Evolutionary conservation across 1,140 invertebrate species (phyloP), one percentile per base, ranked within the genome.

Genomic region (Cheumatopsyche charites): DNA sequence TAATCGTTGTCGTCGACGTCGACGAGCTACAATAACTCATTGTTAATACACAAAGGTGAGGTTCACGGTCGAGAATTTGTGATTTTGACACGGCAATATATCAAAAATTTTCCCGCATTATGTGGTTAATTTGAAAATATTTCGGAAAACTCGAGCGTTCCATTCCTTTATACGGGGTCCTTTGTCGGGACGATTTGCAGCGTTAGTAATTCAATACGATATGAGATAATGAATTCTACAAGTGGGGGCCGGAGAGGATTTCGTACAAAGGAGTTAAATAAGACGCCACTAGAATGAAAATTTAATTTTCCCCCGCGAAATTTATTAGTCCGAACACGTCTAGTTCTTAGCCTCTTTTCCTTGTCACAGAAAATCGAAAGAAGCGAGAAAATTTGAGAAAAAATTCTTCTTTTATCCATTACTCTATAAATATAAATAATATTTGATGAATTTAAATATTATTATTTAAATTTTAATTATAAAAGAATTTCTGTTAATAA

Each of bases 261-360:
- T 47, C 42, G 21, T 45, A 62, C 68, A 70, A 62, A 62, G 55
- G n/a, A 62, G 36, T 62, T 70, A 70, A 70, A 70, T 62, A 26
- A 72, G 63, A 67, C 63, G 70, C 45, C 29, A 26, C 19, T 58
- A 36, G 45, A 67, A 61, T 66, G 47, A 61, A 72, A 72, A 66
- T 58, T 66, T 67, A 67, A 58, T 72, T 61, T 66, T 36, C 41
- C 29, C 25, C 25, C 63, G 43, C 67, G 23, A 58, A 58, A 58
- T 66, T 72, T 72, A 72, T 67, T 67, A 72, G 63, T 67, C 70
- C 11, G 41, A 61, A 67, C 70, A 72, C 62, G 70, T 67, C 41
- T 47, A 47, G 49, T 58, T 58, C 55, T 61, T 58, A 42, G 55
- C 47, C 29, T 69, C 55, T 69, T 9, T 36, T 41, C 13, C 55